Evolutionary conservation across 2,113 vertebrate genomes (phyloP).

Genomic region (Myotis yumanensis): DNA sequence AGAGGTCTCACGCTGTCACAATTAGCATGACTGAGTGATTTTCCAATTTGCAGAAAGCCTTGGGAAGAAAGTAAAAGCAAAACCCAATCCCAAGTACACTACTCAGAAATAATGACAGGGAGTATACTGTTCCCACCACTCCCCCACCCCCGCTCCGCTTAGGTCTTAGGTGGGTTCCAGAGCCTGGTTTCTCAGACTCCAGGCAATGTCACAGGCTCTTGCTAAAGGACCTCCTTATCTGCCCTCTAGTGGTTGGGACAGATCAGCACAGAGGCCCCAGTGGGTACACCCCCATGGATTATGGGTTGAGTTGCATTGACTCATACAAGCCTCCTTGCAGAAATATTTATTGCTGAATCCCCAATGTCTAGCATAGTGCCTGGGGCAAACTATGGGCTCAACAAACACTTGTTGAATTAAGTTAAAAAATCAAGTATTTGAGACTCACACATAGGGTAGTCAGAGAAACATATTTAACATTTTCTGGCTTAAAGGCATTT

Average conservation of each 20-base stretch:
- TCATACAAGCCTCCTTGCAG: neutral
- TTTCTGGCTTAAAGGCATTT: neutral
- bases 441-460: neutral
- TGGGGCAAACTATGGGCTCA: neutral
- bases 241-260: neutral
- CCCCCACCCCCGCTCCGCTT: neutral
- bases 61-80: slow-evolving; percentile 13
- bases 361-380: neutral
- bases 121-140: neutral
- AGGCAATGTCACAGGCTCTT: neutral
- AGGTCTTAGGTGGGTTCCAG: neutral
- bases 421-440: neutral
- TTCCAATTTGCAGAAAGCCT: slow-evolving; percentile 46
- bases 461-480: neutral
- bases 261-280: neutral
- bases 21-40: slow-evolving; percentile 47
- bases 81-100: neutral
- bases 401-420: slow-evolving; percentile 22
- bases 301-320: neutral
- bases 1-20: slow-evolving; percentile 43
- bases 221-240: neutral
- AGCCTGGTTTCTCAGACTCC: neutral
- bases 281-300: neutral
- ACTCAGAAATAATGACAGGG: slow-evolving; percentile 16
- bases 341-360: neutral